Conservation (phyloP, 2,888 invertebrate species). For the Netelia melanura region DNA sequence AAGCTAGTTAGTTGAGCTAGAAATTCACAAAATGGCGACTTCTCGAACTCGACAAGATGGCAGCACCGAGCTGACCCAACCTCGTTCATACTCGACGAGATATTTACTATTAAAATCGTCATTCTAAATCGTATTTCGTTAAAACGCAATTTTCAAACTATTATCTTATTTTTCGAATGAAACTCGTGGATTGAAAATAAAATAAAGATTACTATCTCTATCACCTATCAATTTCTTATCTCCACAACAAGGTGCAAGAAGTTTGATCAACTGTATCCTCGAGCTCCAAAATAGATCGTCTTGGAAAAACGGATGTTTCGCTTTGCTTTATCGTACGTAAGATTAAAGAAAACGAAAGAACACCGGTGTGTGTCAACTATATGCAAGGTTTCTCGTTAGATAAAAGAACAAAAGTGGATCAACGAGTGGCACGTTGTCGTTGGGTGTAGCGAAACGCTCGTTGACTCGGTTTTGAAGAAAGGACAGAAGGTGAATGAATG, state of each 20-base stretch:
- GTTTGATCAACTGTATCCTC: neutral
- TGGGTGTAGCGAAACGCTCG: conserved; percentile 30
- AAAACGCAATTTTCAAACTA: too few species aligned
- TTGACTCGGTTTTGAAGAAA: conserved; percentile 34
- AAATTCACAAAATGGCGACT: neutral
- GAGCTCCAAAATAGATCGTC: neutral
- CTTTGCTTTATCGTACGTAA: conserved; percentile 25
- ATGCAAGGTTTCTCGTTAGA: conserved; percentile 21
- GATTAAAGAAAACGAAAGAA: conserved; percentile 24
- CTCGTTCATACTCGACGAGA: too few species aligned
- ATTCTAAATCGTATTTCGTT: too few species aligned
- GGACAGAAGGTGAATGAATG: neutral
- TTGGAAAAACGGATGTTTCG: conserved; percentile 40
- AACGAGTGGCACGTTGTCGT: conserved; percentile 23
- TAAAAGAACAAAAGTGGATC: conserved; percentile 35
- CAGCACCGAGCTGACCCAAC: too few species aligned
- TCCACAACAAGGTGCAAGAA: too few species aligned
- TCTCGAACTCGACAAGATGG: too few species aligned
- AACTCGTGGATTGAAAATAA: too few species aligned
- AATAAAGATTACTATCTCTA: too few species aligned
- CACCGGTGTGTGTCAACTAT: conserved; percentile 27
- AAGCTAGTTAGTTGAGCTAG: conserved; percentile 85
- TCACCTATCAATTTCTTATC: too few species aligned
- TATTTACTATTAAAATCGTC: too few species aligned
- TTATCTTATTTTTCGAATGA: too few species aligned